A percentile compares a stretch with the other conserved stretches of the same genome.
Conservation (phyloP, 2,113 vertebrate genomes). For the Phrynocephalus versicolor region DNA sequence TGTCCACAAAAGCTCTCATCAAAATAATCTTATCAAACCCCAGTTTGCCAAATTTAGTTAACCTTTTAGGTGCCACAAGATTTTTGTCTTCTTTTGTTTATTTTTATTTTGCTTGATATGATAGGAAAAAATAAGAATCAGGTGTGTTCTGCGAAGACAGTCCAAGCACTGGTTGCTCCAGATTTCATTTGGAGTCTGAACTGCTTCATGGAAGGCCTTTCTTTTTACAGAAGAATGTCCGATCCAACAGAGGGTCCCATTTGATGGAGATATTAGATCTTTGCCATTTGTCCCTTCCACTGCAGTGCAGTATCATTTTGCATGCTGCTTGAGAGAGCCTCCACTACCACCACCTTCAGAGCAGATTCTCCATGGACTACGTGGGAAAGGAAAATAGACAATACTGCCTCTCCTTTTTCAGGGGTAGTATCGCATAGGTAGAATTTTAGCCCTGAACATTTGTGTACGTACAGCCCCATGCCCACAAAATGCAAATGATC, state of each 20-base stretch:
- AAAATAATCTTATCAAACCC: too few species aligned
- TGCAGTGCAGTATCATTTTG: not conserved
- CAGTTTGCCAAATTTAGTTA: too few species aligned
- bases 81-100: too few species aligned
- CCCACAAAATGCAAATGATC: not conserved
- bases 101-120: too few species aligned
- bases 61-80: too few species aligned
- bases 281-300: too few species aligned
- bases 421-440: not conserved
- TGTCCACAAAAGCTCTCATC: too few species aligned
- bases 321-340: not conserved
- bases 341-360: not conserved
- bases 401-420: not conserved
- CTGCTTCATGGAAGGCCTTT: not conserved
- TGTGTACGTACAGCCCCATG: not conserved
- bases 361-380: not conserved
- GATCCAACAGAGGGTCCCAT: not conserved
- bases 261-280: too few species aligned
- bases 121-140: slow-evolving; percentile 7
- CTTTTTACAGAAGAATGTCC: not conserved
- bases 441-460: not conserved
- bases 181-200: not conserved
- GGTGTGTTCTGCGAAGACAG: not conserved
- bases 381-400: not conserved
- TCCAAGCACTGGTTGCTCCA: not conserved